Evolutionary conservation across 2,797 vertebrate species (phyloP).

Genomic region (Kryptopterus vitreolus): DNA sequence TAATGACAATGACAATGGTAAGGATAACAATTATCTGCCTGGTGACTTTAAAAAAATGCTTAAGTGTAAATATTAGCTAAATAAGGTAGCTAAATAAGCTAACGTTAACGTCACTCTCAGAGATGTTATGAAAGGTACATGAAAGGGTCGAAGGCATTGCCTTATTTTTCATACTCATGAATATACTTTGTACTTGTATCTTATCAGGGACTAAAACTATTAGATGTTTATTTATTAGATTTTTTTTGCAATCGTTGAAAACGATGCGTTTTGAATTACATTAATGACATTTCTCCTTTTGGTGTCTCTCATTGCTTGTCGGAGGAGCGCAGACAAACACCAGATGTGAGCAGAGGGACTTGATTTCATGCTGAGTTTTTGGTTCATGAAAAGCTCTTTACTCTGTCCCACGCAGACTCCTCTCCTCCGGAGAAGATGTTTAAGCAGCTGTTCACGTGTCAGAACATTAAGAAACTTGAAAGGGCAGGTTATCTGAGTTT

Average conservation of each 20-base stretch:
- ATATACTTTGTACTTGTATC: not conserved
- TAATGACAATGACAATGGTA: no score
- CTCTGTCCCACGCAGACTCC: not conserved
- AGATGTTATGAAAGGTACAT: no score
- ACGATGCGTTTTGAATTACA: not conserved
- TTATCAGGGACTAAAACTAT: slow-evolving; percentile 1
- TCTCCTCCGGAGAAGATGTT: slow-evolving; percentile 4
- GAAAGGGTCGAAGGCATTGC: not conserved
- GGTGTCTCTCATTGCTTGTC: slow-evolving; percentile 8
- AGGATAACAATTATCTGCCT: no score
- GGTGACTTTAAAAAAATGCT: no score
- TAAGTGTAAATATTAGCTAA: no score
- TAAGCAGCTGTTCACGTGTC: slow-evolving; percentile 12
- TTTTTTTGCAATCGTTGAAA: not conserved
- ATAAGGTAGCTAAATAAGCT: not conserved
- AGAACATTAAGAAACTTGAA: not conserved
- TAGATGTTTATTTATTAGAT: not conserved
- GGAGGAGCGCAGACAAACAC: slow-evolving; percentile 18
- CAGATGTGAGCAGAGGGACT: slow-evolving; percentile 35
- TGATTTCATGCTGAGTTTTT: slow-evolving; percentile 15
- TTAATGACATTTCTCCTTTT: slow-evolving; percentile 9
- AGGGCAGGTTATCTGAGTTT: no score
- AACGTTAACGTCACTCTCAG: not conserved
- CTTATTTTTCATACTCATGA: slow-evolving; percentile 1
- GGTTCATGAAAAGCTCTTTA: not conserved